Evolutionary conservation across 2,888 invertebrate species (phyloP).

Genomic region (Cantharis flavilabris): DNA sequence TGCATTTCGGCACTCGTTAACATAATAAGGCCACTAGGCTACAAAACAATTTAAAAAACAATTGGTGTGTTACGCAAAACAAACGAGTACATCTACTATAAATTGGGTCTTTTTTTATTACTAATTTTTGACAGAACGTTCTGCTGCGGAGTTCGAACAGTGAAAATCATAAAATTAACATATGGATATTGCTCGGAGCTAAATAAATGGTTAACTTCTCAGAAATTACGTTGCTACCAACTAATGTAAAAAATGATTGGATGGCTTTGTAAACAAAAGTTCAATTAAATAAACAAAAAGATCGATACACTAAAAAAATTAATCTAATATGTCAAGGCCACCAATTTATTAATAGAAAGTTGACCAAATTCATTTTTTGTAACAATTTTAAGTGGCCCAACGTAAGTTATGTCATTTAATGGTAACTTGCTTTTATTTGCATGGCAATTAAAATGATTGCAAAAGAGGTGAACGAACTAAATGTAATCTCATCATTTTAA

Average conservation of each 20-base stretch:
- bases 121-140: too few species aligned
- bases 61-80: background rate
- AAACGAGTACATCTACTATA: background rate
- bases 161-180: too few species aligned
- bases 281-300: background rate
- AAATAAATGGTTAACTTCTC: background rate
- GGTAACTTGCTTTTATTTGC: background rate
- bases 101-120: too few species aligned
- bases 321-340: constrained; percentile 7
- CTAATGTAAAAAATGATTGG: background rate
- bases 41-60: background rate
- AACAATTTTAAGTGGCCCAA: background rate
- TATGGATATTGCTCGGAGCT: background rate
- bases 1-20: background rate
- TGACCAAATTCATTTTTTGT: background rate
- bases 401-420: background rate
- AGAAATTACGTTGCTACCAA: background rate
- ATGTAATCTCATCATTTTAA: background rate
- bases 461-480: background rate
- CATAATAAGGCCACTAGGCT: background rate
- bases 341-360: background rate
- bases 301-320: background rate
- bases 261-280: background rate
- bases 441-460: background rate
- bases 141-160: too few species aligned